A percentile compares a stretch with the other conserved stretches of the same genome.
Evolutionary conservation across 1,140 invertebrate species (phyloP).

Genomic region (fruit fly (Drosophila melanogaster)): DNA sequence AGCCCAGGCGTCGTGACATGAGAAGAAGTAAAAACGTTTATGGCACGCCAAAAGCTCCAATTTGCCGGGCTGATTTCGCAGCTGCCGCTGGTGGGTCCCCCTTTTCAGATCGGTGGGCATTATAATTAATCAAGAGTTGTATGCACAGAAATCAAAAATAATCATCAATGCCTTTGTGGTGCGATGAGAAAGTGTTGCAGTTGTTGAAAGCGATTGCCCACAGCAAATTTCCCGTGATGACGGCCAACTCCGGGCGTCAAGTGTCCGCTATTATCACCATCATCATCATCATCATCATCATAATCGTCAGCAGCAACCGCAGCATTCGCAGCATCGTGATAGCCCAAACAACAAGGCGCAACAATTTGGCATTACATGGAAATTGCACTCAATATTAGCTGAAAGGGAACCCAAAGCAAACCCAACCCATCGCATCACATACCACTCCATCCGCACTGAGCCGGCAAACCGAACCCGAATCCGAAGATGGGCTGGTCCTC

Average conservation of each 20-base stretch:
- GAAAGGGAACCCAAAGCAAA: constrained; percentile 11
- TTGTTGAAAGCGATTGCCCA: constrained; percentile 50
- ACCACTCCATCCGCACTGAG: neutral
- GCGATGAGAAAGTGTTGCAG: constrained; percentile 66
- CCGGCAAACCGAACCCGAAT: constrained; percentile 13
- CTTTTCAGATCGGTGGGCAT: constrained; percentile 32
- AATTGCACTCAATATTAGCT: constrained; percentile 66
- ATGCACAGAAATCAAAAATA: constrained; percentile 75
- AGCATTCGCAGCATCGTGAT: constrained; percentile 38
- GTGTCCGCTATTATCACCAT: constrained; percentile 47
- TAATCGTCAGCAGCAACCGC: neutral
- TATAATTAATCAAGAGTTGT: constrained; percentile 80
- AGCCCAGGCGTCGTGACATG: constrained; percentile 47
- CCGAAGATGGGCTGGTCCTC: constrained; percentile 16
- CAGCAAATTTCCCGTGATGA: constrained; percentile 28
- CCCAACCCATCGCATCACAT: neutral
- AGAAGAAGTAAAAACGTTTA: constrained; percentile 59
- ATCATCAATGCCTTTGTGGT: constrained; percentile 66
- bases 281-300: constrained; percentile 50
- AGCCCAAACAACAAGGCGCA: constrained; percentile 62
- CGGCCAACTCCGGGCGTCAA: constrained; percentile 30
- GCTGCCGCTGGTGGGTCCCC: constrained; percentile 54
- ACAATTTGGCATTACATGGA: constrained; percentile 80
- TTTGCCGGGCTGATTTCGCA: constrained; percentile 57
- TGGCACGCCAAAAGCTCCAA: constrained; percentile 60